phyloP scores from a whole-genome alignment of 1,140 invertebrate species.

The Brachystomella parvula region DNA sequence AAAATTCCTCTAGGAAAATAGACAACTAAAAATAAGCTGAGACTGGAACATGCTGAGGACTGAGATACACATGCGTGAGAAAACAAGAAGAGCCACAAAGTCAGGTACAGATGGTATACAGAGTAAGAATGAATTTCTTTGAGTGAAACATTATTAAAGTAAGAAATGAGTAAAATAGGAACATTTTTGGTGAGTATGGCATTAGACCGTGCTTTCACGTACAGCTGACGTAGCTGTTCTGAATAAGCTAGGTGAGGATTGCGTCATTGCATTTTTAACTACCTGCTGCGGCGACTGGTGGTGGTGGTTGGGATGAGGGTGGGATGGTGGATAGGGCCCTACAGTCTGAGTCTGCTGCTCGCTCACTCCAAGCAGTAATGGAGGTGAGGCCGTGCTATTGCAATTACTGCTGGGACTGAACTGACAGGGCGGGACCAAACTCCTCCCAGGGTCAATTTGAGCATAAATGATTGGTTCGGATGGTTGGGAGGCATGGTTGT shows the following conservation, averaged over 20 bases:
- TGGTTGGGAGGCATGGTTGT: conserved; percentile 40
- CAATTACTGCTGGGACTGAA: conserved; percentile 7
- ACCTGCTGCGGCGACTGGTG: conserved; percentile 33
- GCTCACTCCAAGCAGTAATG: conserved; percentile 25
- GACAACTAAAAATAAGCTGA: neutral
- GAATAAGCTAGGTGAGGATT: conserved; percentile 22
- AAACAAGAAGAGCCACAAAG: neutral
- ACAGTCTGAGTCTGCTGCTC: conserved; percentile 39
- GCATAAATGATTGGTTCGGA: conserved; percentile 54
- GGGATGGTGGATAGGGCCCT: conserved; percentile 25
- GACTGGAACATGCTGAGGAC: neutral
- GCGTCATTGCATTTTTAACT: too few species aligned
- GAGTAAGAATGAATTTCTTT: neutral
- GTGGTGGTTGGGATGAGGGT: conserved; percentile 3
- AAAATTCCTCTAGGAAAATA: neutral
- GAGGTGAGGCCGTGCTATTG: neutral
- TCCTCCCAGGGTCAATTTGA: conserved; percentile 48
- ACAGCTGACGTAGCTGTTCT: conserved; percentile 25
- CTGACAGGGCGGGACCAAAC: conserved; percentile 19
- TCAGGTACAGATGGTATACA: neutral
- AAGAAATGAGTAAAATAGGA: neutral
- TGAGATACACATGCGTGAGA: neutral
- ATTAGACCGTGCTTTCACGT: conserved; percentile 40
- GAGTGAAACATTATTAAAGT: neutral
- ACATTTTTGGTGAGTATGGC: neutral